Evolutionary conservation across 2,888 invertebrate species (phyloP), one percentile per base, ranked within the genome.

Genomic region (Cartodere bifasciata): DNA sequence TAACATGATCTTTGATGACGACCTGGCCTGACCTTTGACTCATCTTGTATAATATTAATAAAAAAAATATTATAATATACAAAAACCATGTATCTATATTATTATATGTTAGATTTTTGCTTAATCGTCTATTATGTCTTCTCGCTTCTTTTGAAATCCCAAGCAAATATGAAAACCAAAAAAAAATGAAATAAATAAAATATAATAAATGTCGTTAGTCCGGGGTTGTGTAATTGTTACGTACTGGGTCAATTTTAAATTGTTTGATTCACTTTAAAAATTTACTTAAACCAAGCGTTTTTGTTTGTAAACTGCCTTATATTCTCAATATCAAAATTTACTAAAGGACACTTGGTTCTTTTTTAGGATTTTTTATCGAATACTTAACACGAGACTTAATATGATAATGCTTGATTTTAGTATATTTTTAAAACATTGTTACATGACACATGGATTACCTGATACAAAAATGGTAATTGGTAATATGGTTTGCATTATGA

Each of bases 11-110:
- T 55, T 55, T 49, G 58, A 58, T 59, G 57, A 59, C 59, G 59
- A 59, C 58, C 54, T 53, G 58, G 59, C 59, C 53, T 55, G 57
- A 55, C 56, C 56, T 53, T n/a, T 57, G 56, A 58, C 54, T 53
- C 56, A 56, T 53, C 53, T 53, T 29, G 52, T 49, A 52, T 50
- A 49, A 49, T 44, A 43, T 39, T 43, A 41, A 44, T 38, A 45
- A 38, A 41, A 35, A 38, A 35, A 35, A 32, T 36, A 41, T 36
- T 39, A 43, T 35, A 40, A 47, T 48, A 52, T 53, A 55, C 52
- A 52, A 44, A n/a, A 55, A 56, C 53, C 52, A 52, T 56, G 53
- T 56, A 56, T 56, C 51, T 55, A 55, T 56, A 56, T 54, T 52
- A 53, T 50, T 50, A 50, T 51, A 51, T 47, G 44, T 52, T 48